Evolutionary conservation across 1,140 invertebrate species (phyloP).

Genomic region (Drosophila arawakana): DNA sequence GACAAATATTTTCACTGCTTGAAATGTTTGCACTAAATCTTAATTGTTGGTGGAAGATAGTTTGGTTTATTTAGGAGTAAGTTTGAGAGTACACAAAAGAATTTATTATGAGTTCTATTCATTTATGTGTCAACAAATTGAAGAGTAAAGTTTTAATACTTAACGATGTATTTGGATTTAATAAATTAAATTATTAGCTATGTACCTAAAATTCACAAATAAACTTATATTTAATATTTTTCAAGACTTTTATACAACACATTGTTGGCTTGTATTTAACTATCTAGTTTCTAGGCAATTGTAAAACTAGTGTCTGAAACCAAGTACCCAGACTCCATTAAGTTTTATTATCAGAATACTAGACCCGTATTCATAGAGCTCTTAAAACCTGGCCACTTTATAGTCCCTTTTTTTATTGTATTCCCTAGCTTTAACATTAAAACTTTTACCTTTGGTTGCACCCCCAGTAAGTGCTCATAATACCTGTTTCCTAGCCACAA

Average conservation of each 20-base stretch:
- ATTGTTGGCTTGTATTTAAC: neutral
- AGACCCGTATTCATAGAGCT: neutral
- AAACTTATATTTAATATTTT: no score
- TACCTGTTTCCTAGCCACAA: slow-evolving; percentile 19
- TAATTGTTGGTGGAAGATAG: neutral
- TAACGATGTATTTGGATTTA: no score
- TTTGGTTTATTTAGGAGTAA: neutral
- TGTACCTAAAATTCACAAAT: no score
- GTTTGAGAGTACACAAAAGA: neutral
- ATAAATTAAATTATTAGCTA: no score
- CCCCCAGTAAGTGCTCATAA: neutral
- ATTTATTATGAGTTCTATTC: neutral
- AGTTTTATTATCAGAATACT: neutral
- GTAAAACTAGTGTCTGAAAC: neutral
- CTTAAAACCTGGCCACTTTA: slow-evolving; percentile 43
- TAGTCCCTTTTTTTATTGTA: slow-evolving; percentile 15
- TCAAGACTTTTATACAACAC: no score
- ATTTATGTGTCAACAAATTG: neutral
- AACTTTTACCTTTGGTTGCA: slow-evolving; percentile 46
- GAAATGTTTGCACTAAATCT: neutral
- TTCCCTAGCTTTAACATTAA: slow-evolving; percentile 39
- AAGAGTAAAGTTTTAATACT: no score
- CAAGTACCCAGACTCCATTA: neutral
- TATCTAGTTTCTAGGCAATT: neutral
- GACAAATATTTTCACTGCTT: neutral